Percentiles rank a stretch among this genome's conserved stretches.
These are phyloP conservation scores for Falco novaeseelandiae DNA, from an alignment of 2,797 vertebrate species.

Conservation along the genomic window DNA sequence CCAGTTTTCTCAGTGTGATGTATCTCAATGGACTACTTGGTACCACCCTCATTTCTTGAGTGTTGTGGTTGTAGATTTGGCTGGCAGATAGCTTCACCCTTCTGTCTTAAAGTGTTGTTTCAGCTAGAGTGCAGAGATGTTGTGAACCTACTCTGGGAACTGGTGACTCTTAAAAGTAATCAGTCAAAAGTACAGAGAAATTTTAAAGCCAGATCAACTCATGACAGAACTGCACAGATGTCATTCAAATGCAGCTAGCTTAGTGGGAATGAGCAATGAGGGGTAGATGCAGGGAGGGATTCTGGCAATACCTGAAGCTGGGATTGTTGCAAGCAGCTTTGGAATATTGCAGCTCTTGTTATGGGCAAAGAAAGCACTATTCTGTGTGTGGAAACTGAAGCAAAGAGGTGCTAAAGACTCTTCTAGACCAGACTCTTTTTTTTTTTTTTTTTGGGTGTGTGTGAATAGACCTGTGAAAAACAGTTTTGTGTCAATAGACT, in stretches of 20 bases:
- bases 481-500: neutral
- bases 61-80: neutral
- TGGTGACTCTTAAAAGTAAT: neutral
- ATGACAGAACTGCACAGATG: neutral
- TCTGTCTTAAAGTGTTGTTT: neutral
- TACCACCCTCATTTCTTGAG: neutral
- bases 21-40: neutral
- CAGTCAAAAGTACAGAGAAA: neutral
- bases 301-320: neutral
- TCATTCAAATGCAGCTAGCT: neutral
- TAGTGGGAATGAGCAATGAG: neutral
- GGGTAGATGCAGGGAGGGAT: neutral
- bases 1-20: neutral
- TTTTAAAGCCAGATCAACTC: neutral
- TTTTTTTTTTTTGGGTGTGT: neutral
- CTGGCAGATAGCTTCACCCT: neutral
- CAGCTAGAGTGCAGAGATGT: fast-evolving
- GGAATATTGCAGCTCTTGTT: neutral
- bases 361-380: neutral
- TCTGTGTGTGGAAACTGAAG: neutral
- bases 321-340: neutral
- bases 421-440: neutral
- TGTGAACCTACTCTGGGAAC: neutral
- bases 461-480: neutral
- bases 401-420: neutral